phyloP scores from a whole-genome alignment of 2,797 vertebrate species.

The Anomalospiza imberbis region DNA sequence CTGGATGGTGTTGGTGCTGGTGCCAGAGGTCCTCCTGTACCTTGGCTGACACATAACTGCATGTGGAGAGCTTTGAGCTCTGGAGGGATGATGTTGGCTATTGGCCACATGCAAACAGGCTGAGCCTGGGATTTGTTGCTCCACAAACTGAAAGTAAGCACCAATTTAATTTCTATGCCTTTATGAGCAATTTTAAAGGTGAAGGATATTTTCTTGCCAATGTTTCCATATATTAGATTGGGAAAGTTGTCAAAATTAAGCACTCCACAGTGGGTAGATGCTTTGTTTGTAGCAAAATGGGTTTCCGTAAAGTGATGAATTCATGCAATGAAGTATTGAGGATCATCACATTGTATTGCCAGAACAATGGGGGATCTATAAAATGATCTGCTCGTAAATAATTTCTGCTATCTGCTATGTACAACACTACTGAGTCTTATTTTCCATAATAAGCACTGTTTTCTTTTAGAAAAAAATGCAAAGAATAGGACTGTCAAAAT shows the following conservation, averaged over 20 bases:
- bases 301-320: conserved; percentile 46
- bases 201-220: background rate
- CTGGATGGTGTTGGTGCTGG: background rate
- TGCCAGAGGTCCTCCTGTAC: background rate
- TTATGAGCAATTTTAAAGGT: conserved; percentile 6
- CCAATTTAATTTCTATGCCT: background rate
- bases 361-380: conserved; percentile 58
- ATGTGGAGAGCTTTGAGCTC: background rate
- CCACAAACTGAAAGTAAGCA: background rate
- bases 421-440: conserved; percentile 15
- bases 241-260: conserved; percentile 58
- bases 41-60: background rate
- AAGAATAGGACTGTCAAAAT: conserved; percentile 42
- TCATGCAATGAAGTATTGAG: conserved; percentile 51
- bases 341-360: conserved; percentile 37
- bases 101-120: background rate
- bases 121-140: background rate
- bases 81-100: background rate
- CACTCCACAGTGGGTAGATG: conserved; percentile 28
- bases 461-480: conserved; percentile 44
- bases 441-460: conserved; percentile 43
- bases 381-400: conserved; percentile 57
- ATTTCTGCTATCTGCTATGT: conserved; percentile 20
- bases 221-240: background rate
- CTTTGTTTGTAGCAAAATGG: conserved; percentile 30